phyloP scores from a whole-genome alignment of 2,797 vertebrate species.

The Danio choprae region DNA sequence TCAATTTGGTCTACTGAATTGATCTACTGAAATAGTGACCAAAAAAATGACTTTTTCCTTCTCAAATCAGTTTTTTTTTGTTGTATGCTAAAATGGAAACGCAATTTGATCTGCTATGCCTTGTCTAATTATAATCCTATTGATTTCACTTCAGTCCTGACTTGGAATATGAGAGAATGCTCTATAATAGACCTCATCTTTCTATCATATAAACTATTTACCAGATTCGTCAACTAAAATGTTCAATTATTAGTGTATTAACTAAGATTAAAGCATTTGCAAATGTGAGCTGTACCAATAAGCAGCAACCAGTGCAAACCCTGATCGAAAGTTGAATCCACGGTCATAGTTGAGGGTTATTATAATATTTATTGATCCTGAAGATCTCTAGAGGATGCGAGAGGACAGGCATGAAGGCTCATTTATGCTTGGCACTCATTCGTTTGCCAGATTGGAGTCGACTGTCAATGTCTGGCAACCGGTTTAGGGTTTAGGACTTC shows the following conservation, averaged over 20 bases:
- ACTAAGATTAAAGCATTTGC: not conserved
- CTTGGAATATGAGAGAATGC: not conserved
- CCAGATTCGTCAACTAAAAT: not conserved
- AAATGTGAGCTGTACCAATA: not conserved
- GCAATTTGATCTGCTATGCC: not conserved
- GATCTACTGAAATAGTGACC: not conserved
- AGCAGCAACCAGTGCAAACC: not conserved
- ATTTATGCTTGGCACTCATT: slow-evolving; percentile 67
- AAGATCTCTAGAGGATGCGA: slow-evolving; percentile 14
- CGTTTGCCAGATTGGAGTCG: slow-evolving; percentile 69
- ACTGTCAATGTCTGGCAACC: slow-evolving; percentile 71
- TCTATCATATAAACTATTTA: not conserved
- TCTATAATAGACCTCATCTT: not conserved
- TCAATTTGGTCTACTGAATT: not conserved
- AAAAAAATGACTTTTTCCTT: not conserved
- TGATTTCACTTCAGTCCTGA: not conserved
- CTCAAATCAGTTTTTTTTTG: not conserved
- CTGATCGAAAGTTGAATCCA: not conserved
- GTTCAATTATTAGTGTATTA: not conserved
- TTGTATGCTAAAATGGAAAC: not conserved
- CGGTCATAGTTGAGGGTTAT: slow-evolving; percentile 21
- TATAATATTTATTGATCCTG: slow-evolving; percentile 42
- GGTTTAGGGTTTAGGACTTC: slow-evolving; percentile 70
- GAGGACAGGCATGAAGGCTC: slow-evolving; percentile 61
- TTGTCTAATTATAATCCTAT: not conserved